Base-by-base conservation (phyloP, 2,113 vertebrate species). In the Mustela lutreola region DNA sequence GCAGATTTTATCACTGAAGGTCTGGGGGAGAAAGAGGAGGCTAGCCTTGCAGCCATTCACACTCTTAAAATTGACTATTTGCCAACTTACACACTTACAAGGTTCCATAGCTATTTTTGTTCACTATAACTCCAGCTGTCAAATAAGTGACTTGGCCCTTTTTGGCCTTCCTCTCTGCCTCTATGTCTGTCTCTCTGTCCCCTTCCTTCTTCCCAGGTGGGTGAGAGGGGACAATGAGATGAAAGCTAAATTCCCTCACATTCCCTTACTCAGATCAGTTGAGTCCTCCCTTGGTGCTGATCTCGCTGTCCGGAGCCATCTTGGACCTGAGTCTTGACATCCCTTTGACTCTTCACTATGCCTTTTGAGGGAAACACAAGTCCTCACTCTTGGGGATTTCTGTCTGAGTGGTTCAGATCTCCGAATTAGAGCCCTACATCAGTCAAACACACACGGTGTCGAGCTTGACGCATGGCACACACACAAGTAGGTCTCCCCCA, bases 261-360 rank as follows among this genome's bases (percentile, higher is more conserved):
- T 75, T n/a, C 6, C 53, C 48, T 91, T 53, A 60, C 11, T 83
- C 60, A 45, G 16, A 70, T 84, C 78, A 58, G 9, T 85, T 75
- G 71, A 91, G 65, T 10, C n/a, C 1, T 73, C 19, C 28, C 14
- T 21, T 36, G 31, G 24, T 1, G 4, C 28, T 89, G 60, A 62
- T 4, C 39, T 89, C 28, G 31, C 22, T 95, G 76, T 82, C 4
- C 24, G 50, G 31, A 90, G 28, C 33, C 67, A 89, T 76, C n/a
- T 96, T 85, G 79, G 45, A 73, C 53, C 31, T n/a, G 45, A 81
- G 18, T 95, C 18, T 89, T 91, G n/a, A 86, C 31, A 91, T 85
- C 19, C 11, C 39, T 94, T 39, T 85, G n/a, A 28, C 18, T 81
- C 58, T 93, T 89, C 89, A 80, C 22, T n/a, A n/a, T 42, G 10